These are phyloP conservation scores for Acanthopagrus latus DNA, from an alignment of 2,797 vertebrate species.

Conservation along the genomic window DNA sequence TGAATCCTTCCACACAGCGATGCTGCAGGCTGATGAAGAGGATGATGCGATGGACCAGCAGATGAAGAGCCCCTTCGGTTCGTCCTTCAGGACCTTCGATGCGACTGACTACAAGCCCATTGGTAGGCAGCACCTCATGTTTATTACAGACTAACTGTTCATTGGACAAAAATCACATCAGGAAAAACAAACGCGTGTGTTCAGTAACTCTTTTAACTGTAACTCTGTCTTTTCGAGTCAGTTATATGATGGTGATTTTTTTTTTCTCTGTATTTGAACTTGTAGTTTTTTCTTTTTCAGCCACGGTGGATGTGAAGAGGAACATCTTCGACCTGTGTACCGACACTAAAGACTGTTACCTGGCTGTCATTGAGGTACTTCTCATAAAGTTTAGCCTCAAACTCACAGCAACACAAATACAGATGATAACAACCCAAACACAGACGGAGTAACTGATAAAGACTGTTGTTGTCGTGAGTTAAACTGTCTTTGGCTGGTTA, in stretches of 20 bases:
- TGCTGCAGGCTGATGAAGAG: constrained; percentile 96
- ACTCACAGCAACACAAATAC: too few species aligned
- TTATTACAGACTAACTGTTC: neutral
- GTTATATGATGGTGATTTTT: neutral
- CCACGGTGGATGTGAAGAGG: constrained; percentile 96
- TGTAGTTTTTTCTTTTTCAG: constrained; percentile 69
- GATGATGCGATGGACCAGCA: constrained; percentile 94
- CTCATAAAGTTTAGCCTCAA: neutral
- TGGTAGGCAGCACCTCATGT: constrained; percentile 76
- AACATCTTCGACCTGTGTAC: constrained; percentile 98
- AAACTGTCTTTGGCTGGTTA: neutral
- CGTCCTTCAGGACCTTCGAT: constrained; percentile 97
- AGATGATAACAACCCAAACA: too few species aligned
- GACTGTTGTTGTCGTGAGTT: too few species aligned
- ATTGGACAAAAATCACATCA: too few species aligned
- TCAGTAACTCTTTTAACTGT: too few species aligned
- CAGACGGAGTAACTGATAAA: too few species aligned
- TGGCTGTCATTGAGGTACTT: constrained; percentile 96
- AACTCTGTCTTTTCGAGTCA: neutral
- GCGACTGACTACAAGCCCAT: constrained; percentile 98
- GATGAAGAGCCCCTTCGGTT: constrained; percentile 98
- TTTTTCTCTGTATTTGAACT: neutral
- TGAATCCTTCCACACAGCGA: constrained; percentile 81
- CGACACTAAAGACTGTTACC: constrained; percentile 95
- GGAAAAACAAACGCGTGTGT: too few species aligned